A percentile compares a stretch with the other conserved stretches of the same genome.
phyloP scores from a whole-genome alignment of 2,888 invertebrate genomes.

The Prionchulus punctatus region DNA sequence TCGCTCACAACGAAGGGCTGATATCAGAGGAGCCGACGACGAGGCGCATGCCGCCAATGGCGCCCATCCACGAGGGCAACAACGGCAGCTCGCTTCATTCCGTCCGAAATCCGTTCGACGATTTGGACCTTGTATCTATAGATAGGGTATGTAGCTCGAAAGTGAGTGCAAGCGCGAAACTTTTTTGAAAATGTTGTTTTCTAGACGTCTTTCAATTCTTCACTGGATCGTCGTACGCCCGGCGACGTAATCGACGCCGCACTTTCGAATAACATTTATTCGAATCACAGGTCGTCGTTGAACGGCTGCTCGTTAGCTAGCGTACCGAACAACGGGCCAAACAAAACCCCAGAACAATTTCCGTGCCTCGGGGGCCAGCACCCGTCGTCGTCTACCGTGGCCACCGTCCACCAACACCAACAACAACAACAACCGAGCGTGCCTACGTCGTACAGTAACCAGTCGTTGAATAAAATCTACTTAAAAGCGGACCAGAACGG shows the following conservation, averaged over 20 bases:
- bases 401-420: not conserved
- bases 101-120: conserved; percentile 1
- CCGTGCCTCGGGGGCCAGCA: not conserved
- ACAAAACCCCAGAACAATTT: not conserved
- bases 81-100: not conserved
- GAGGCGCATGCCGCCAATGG: too few relatives aligned
- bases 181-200: not conserved
- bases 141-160: conserved; percentile 3
- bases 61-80: not conserved
- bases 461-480: not conserved
- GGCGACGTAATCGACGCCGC: not conserved
- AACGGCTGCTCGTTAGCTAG: too few relatives aligned
- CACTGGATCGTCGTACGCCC: not conserved
- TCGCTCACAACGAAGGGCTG: too few relatives aligned
- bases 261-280: too few relatives aligned
- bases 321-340: too few relatives aligned
- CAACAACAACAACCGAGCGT: not conserved
- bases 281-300: too few relatives aligned
- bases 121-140: conserved; percentile 7
- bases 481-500: too few relatives aligned
- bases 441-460: not conserved
- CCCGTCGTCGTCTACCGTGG: too few relatives aligned
- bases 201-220: conserved; percentile 2
- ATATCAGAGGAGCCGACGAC: too few relatives aligned
- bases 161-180: not conserved